Evolutionary conservation across 2,113 vertebrate species (phyloP).

Genomic region (Thryonomys swinderianus): DNA sequence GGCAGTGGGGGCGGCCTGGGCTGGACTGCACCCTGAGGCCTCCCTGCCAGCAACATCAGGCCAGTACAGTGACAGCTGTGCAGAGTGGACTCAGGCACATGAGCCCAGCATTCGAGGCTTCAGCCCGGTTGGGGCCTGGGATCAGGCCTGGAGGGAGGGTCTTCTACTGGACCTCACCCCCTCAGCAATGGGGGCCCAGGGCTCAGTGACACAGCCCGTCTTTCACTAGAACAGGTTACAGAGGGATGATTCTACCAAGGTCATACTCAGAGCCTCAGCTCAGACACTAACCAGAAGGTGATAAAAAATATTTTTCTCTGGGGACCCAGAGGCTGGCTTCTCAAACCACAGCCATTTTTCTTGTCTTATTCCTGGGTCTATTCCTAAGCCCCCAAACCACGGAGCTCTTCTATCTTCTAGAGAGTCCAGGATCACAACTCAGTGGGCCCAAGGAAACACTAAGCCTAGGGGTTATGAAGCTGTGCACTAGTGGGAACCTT

Average conservation of each 20-base stretch:
- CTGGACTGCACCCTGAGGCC: background rate
- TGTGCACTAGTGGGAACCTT: background rate
- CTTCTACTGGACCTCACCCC: background rate
- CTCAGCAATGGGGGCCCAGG: background rate
- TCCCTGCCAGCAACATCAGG: background rate
- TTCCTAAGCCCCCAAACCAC: background rate
- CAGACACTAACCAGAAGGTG: background rate
- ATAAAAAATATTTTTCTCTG: background rate
- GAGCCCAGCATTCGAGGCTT: background rate
- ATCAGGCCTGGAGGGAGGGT: background rate
- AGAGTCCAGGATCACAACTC: background rate
- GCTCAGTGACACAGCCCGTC: background rate
- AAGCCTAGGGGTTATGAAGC: background rate
- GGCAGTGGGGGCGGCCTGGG: background rate
- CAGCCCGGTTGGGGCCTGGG: background rate
- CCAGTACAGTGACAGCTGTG: background rate
- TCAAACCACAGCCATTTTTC: background rate
- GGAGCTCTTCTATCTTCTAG: background rate
- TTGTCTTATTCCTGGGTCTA: background rate
- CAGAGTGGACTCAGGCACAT: background rate
- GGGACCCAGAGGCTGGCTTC: background rate
- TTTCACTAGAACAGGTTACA: background rate
- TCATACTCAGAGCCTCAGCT: background rate
- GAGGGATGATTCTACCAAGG: background rate
- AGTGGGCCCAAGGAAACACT: background rate